phyloP scores from a whole-genome alignment of 2,797 vertebrate genomes.

The Natrix natrix region DNA sequence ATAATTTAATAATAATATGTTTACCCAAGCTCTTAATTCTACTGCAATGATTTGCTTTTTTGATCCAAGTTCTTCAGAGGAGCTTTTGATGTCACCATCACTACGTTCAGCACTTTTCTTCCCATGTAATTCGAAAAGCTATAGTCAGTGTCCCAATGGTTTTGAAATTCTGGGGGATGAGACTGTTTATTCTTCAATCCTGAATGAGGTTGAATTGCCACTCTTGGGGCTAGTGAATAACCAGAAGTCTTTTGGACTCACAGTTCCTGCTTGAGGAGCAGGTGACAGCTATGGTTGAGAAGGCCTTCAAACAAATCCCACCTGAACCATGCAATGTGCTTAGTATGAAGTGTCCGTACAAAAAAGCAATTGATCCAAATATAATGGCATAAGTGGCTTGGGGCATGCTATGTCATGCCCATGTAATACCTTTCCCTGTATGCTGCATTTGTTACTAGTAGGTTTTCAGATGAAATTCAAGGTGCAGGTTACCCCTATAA shows the following conservation, averaged over 20 bases:
- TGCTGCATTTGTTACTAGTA: background rate
- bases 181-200: background rate
- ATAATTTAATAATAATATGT: background rate
- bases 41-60: background rate
- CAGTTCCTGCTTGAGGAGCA: background rate
- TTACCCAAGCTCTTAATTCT: background rate
- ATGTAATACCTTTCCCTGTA: background rate
- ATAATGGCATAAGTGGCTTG: background rate
- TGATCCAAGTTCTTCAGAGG: background rate
- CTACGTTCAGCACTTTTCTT: slow-evolving; percentile 7
- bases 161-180: background rate
- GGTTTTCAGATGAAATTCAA: background rate
- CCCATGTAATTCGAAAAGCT: background rate
- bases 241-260: background rate
- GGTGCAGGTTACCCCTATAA: background rate
- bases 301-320: background rate
- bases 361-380: background rate
- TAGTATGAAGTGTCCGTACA: background rate
- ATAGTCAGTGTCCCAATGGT: background rate
- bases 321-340: background rate
- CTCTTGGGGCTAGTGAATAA: background rate
- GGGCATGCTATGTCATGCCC: background rate
- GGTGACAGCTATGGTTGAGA: background rate
- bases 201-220: background rate
- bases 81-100: background rate